These are phyloP conservation scores for Formica aserva DNA, from an alignment of 2,888 invertebrate genomes.

Conservation along the genomic window DNA sequence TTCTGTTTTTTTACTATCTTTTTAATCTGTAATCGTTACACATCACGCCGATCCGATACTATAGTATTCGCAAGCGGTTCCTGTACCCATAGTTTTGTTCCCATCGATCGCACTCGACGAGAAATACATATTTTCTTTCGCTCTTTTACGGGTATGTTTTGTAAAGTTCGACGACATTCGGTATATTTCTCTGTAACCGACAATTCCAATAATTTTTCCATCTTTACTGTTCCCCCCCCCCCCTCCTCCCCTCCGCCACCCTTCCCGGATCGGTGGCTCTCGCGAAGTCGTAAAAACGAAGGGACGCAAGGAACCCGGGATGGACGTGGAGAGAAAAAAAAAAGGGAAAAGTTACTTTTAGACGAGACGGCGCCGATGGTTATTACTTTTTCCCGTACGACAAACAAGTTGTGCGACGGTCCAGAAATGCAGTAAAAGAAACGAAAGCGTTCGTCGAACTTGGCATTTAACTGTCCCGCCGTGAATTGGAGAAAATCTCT, in stretches of 20 bases:
- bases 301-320: constrained; percentile 62
- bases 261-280: background rate
- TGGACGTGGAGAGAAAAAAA: constrained; percentile 27
- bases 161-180: constrained; percentile 16
- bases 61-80: constrained; percentile 7
- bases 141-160: constrained; percentile 13
- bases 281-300: constrained; percentile 48
- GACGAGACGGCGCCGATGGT: constrained; percentile 59
- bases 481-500: background rate
- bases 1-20: too few species aligned
- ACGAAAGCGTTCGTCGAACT: constrained; percentile 7
- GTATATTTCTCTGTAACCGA: background rate
- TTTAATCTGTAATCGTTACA: too few species aligned
- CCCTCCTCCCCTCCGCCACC: too few species aligned
- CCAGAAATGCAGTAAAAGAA: constrained; percentile 27
- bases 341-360: constrained; percentile 44
- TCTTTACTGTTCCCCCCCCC: background rate
- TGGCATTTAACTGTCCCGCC: constrained; percentile 2
- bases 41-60: background rate
- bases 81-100: constrained; percentile 8
- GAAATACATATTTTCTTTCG: constrained; percentile 8
- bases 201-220: constrained; percentile 9
- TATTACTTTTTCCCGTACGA: constrained; percentile 33
- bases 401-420: constrained; percentile 46
- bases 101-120: constrained; percentile 2